Evolutionary conservation across 2,797 vertebrate genomes (phyloP), one percentile per base, ranked within the genome.

Genomic region (Sebastes trivittatus): DNA sequence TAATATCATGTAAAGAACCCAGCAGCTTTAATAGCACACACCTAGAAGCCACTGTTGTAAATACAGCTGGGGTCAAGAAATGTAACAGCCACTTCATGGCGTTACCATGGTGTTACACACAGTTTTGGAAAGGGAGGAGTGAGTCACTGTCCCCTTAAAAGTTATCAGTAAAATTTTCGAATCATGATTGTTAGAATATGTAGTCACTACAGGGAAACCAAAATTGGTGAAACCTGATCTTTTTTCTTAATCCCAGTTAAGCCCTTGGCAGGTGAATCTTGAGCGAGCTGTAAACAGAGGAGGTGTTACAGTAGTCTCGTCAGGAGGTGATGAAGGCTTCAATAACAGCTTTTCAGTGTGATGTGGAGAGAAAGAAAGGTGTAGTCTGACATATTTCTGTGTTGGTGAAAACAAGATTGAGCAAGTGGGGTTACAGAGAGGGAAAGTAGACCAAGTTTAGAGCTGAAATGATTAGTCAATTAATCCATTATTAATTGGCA

Each of bases 171-270:
- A 18, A 46, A 46, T 46, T 46, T 16, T 0, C 36, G 5, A 38
- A 38, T 38, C 36, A 38, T 38, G 36, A 38, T 38, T 0, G 42
- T 46, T 46, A 46, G 42, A 46, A 7, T 18, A 46, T 46, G 3
- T 46, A 46, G 42, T 46, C 42, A 46, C 42, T 46, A 46, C 42
- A 46, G 42, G 16, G 42, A 46, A 2, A 46, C 42, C 42, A 46
- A 18, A 18, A 46, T 46, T 46, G 42, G 42, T 46, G 42, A 52
- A 52, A 52, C 49, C 0, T 52, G 18, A 52, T 0, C 49, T 52
- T 52, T 9, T 52, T 52, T 52, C 20, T 52, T 52, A 20, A 56
- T 20, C 10, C 8, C 23, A 62, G 67, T 58, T 56, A 20, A 65
- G 22, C 0, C 16, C 4, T 4, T 27, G 25, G 14, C 32, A 32